Evolutionary conservation across 1,140 invertebrate species (phyloP).

Genomic region (Chironomus striatipennis): DNA sequence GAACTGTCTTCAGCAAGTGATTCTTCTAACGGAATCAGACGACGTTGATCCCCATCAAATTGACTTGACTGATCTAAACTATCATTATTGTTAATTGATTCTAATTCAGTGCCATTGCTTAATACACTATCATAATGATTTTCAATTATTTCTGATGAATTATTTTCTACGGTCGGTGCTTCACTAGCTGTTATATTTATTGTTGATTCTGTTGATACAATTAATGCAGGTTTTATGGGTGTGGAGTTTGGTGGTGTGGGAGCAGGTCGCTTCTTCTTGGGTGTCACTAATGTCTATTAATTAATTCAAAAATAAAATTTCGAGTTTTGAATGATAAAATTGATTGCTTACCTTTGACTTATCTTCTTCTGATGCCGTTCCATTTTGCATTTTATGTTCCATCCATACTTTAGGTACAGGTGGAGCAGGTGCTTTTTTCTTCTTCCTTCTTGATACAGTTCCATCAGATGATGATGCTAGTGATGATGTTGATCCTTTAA

Average conservation of each 20-base stretch:
- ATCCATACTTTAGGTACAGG: conserved; percentile 27
- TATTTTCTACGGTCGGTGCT: not conserved
- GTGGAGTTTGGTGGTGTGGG: conserved; percentile 49
- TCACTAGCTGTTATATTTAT: not conserved
- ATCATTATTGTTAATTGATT: too few species aligned
- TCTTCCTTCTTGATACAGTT: conserved; percentile 38
- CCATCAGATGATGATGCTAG: conserved; percentile 30
- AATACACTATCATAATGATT: not conserved
- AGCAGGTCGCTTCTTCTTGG: conserved; percentile 59
- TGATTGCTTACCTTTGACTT: not conserved
- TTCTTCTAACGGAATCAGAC: conserved; percentile 33
- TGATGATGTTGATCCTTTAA: conserved; percentile 32
- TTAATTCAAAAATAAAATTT: not conserved
- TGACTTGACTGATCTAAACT: not conserved
- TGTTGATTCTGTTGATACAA: conserved; percentile 27
- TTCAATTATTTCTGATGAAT: not conserved
- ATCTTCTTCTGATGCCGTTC: not conserved
- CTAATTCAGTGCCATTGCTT: not conserved
- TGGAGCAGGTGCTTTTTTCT: conserved; percentile 38
- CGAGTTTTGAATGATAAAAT: not conserved
- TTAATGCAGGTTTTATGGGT: not conserved
- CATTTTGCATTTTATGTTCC: not conserved
- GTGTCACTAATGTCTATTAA: conserved; percentile 32
- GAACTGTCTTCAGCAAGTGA: conserved; percentile 27
- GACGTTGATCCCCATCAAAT: not conserved